Percentiles rank a stretch among this genome's conserved stretches.
These are phyloP conservation scores for Theristicus caerulescens DNA, from an alignment of 2,113 vertebrate species.

Conservation along the genomic window DNA sequence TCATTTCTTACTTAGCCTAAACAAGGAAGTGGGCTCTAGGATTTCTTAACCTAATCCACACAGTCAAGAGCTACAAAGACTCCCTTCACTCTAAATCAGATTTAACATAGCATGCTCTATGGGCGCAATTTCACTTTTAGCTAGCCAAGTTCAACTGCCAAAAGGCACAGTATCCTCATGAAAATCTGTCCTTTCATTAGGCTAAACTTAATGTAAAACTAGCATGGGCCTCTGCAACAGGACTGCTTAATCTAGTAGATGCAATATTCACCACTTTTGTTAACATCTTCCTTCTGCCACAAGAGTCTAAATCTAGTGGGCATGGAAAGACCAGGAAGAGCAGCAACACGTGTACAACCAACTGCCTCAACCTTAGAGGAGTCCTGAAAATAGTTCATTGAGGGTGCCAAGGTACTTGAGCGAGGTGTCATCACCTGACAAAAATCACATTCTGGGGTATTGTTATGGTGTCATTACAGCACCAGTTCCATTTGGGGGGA, in stretches of 20 bases:
- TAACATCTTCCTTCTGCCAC: not conserved
- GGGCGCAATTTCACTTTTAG: not conserved
- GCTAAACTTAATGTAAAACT: not conserved
- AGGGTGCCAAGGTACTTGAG: not conserved
- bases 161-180: not conserved
- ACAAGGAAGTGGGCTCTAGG: not conserved
- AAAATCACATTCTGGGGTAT: not conserved
- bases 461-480: not conserved
- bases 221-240: not conserved
- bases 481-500: not conserved
- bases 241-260: not conserved
- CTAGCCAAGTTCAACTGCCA: not conserved
- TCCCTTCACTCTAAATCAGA: not conserved
- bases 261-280: not conserved
- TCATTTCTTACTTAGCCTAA: not conserved
- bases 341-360: not conserved
- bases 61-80: not conserved
- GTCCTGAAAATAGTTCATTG: not conserved
- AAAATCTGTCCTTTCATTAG: not conserved
- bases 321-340: not conserved
- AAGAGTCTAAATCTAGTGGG: not conserved
- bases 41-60: not conserved
- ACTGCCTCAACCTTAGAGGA: not conserved
- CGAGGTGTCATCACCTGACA: not conserved
- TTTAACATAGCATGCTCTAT: not conserved